Conservation (phyloP, 2,888 invertebrate genomes). For the Xylocampa areola region DNA sequence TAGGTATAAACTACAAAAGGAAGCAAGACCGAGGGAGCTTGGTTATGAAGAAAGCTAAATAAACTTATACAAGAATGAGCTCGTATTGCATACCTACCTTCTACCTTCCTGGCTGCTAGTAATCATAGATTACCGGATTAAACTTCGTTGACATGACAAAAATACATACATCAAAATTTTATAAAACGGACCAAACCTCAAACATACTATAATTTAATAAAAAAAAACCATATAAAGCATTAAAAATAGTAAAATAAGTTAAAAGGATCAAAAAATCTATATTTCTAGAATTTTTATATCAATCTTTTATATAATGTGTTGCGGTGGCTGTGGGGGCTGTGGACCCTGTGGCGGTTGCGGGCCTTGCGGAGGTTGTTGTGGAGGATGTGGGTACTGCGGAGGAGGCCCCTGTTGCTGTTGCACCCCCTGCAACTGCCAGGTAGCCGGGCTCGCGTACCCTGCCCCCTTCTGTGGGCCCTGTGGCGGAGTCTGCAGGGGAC, state of each 20-base stretch:
- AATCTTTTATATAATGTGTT: constrained; percentile 34
- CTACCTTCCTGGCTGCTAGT: constrained; percentile 29
- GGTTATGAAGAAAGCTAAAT: no score
- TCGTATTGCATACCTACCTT: background rate
- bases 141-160: constrained; percentile 8
- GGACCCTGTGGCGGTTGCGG: constrained; percentile 10
- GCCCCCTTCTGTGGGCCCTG: constrained; percentile 73
- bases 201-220: constrained; percentile 16
- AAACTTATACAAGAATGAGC: constrained; percentile 7
- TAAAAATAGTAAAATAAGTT: constrained; percentile 36
- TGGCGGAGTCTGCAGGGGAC: constrained; percentile 66
- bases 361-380: constrained; percentile 27
- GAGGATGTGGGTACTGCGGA: constrained; percentile 39
- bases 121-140: constrained; percentile 17
- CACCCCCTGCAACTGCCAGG: constrained; percentile 75
- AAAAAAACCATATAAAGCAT: constrained; percentile 26
- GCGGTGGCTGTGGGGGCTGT: constrained; percentile 37
- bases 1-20: no score
- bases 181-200: constrained; percentile 8
- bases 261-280: constrained; percentile 33
- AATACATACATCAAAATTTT: constrained; percentile 27
- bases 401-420: constrained; percentile 61
- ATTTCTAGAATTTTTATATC: constrained; percentile 1
- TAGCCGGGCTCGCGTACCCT: constrained; percentile 68
- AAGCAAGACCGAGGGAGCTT: no score